Conservation (phyloP, 2,113 vertebrate species). For the Pseudois nayaur region DNA sequence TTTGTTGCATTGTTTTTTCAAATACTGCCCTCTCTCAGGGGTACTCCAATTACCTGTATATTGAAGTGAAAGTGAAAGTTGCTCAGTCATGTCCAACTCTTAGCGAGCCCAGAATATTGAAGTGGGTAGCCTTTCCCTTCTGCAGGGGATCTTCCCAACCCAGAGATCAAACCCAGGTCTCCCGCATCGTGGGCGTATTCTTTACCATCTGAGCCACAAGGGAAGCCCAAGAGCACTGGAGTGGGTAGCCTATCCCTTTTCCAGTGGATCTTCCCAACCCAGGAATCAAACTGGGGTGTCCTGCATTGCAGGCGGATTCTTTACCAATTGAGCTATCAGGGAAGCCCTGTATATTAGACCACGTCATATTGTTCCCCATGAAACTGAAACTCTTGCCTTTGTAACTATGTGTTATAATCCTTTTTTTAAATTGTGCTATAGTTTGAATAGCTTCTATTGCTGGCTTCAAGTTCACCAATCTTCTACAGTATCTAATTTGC, state of each 20-base stretch:
- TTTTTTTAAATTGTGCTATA: background rate
- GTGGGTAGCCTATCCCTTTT: background rate
- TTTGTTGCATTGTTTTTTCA: background rate
- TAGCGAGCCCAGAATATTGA: background rate
- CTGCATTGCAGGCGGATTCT: background rate
- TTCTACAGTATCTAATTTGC: background rate
- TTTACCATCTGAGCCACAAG: background rate
- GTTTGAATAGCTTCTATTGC: background rate
- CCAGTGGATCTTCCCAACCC: background rate
- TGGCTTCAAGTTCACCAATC: background rate
- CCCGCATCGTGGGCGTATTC: rapidly evolving
- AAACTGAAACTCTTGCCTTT: background rate
- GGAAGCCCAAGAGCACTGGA: background rate
- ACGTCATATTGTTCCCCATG: background rate
- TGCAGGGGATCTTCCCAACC: background rate
- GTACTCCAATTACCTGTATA: background rate
- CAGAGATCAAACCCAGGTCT: background rate
- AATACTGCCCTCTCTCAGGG: background rate
- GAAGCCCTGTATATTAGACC: background rate
- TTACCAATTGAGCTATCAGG: background rate
- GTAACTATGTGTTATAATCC: background rate
- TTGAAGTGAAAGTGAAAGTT: background rate
- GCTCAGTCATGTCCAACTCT: background rate
- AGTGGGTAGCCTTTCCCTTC: background rate
- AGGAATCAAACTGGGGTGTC: background rate